Conservation (phyloP, 2,113 vertebrate genomes). For the Charina bottae region DNA sequence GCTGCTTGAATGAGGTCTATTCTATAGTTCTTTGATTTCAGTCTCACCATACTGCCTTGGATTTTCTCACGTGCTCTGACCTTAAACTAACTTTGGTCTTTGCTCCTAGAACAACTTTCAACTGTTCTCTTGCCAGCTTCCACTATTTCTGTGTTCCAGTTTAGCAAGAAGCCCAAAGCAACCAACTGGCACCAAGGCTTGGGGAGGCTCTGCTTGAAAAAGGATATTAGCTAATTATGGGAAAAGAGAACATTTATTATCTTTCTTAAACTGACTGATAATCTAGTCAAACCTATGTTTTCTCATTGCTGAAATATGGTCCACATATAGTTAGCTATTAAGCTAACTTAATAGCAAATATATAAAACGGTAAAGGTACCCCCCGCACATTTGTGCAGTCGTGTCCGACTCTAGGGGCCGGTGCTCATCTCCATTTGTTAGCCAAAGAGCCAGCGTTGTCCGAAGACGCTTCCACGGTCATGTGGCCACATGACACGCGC, state of each 20-base stretch:
- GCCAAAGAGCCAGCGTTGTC: no score
- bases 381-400: no score
- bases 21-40: not conserved
- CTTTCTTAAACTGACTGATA: not conserved
- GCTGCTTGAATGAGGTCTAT: not conserved
- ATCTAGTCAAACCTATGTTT: conserved; percentile 29
- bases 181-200: not conserved
- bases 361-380: no score
- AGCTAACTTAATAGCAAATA: not conserved
- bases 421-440: no score
- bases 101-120: not conserved
- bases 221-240: not conserved
- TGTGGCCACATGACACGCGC: no score
- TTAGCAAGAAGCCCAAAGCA: not conserved
- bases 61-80: not conserved
- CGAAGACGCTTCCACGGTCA: no score
- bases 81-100: not conserved
- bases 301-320: not conserved
- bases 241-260: not conserved
- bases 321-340: not conserved
- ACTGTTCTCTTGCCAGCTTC: not conserved
- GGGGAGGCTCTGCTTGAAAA: not conserved
- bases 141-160: not conserved
- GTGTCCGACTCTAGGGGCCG: no score
- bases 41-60: not conserved